phyloP scores from a whole-genome alignment of 2,113 vertebrate genomes.

The Nesoenas mayeri region DNA sequence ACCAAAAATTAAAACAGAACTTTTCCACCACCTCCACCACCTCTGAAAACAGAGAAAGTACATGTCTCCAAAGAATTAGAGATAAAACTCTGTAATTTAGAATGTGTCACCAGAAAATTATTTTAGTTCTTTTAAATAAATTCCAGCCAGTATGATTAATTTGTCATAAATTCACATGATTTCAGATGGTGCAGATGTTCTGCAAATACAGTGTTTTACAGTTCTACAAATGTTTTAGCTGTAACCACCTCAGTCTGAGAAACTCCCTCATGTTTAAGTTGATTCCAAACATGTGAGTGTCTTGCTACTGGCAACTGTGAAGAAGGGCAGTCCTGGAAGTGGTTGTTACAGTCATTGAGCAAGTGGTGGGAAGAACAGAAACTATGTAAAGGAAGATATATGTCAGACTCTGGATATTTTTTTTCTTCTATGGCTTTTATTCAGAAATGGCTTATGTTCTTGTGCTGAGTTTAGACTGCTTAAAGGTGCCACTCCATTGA shows the following conservation, averaged over 20 bases:
- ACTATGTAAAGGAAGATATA: background rate
- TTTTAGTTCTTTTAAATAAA: background rate
- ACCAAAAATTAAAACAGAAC: background rate
- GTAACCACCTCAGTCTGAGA: background rate
- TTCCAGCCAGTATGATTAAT: background rate
- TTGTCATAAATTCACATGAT: background rate
- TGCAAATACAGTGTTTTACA: background rate
- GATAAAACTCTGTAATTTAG: background rate
- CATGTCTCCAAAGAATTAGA: background rate
- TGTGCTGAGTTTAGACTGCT: background rate
- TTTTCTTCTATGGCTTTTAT: background rate
- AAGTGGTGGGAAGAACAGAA: background rate
- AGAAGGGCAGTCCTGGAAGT: background rate
- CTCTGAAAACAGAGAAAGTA: background rate
- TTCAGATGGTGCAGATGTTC: background rate
- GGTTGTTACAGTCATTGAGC: background rate
- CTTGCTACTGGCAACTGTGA: background rate
- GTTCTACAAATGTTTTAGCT: background rate
- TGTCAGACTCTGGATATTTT: background rate
- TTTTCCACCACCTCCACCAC: background rate
- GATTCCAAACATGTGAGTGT: fast-evolving
- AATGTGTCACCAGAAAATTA: fast-evolving
- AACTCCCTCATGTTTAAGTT: background rate
- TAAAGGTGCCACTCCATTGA: background rate
- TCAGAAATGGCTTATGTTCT: background rate